Conservation (phyloP, 2,888 invertebrate species). For the Caenorhabditis virilis region DNA sequence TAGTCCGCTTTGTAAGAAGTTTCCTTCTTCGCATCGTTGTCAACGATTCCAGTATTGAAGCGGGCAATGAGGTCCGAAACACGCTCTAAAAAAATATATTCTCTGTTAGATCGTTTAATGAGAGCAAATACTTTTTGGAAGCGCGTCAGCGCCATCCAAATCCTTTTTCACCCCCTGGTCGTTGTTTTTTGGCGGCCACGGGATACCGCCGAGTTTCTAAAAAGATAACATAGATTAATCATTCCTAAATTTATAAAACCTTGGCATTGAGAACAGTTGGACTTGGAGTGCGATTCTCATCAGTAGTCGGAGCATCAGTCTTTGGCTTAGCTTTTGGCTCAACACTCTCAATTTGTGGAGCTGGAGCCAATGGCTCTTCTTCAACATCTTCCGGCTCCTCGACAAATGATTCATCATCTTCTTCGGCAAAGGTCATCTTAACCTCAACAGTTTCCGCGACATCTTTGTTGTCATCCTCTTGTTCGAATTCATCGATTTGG, state of each 20-base stretch:
- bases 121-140: constrained; percentile 28
- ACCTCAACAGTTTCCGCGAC: constrained; percentile 8
- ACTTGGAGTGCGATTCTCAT: constrained; percentile 37
- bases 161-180: constrained; percentile 21
- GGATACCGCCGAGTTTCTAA: constrained; percentile 39
- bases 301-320: constrained; percentile 10
- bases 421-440: too few relatives aligned
- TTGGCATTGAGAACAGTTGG: constrained; percentile 34
- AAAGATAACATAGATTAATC: too few relatives aligned
- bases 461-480: constrained; percentile 19
- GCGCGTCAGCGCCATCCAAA: constrained; percentile 11
- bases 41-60: constrained; percentile 40
- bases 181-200: constrained; percentile 40
- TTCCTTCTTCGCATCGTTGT: constrained; percentile 32
- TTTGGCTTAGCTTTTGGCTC: constrained; percentile 23
- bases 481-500: constrained; percentile 36
- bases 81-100: constrained; percentile 29
- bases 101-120: background rate
- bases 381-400: too few relatives aligned
- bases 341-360: constrained; percentile 10
- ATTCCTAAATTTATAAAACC: constrained; percentile 6
- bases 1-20: constrained; percentile 36
- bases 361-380: background rate
- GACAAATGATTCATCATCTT: too few relatives aligned
- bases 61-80: constrained; percentile 46